Evolutionary conservation across 2,888 invertebrate genomes (phyloP), one percentile per base, ranked within the genome.

Genomic region (Pyrochroa serraticornis): DNA sequence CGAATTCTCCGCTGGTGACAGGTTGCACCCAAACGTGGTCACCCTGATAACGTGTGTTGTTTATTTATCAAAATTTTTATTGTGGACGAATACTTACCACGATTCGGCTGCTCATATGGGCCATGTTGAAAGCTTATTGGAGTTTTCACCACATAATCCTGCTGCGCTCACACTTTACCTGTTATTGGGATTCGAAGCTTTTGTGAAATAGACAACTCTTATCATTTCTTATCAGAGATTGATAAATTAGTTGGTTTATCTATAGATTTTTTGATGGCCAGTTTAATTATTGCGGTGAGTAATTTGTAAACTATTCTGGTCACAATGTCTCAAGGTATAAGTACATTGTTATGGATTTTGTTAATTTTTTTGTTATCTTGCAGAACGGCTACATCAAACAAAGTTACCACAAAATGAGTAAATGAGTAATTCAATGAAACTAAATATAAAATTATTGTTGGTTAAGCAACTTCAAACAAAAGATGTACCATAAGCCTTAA

Each of bases 21-120:
- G 91, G 90, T 74, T 90, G 90, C 49, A 95, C 84, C 97, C 97
- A 97, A 63, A 97, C 89, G 79, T 90, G 87, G 78, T 95, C 94
- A 46, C 91, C 91, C 93, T 93, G 71, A 46, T 22, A 13, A 47
- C n/a, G 12, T 22, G 22, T 22, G 22, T 22, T 22, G 22, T 46
- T 46, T 12, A 1, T 7, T 6, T 8, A 2, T 14, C n/a, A 1
- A 34, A 33, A n/a, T 34, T 35, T 35, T 8, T n/a, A 2, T 7
- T 9, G 2, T 2, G 7, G 7, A 8, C 8, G 7, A 5, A 30
- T 13, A 44, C 44, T 44, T 12, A 44, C 44, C 33, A 44, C 44
- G 34, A 44, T 32, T 1, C 13, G 12, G 6, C 44, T 13, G 34
- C 6, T 33, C n/a, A 13, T 44, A 33, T 44, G 44, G 13, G 44